Base-by-base conservation (phyloP, 2,113 vertebrate genomes). In the Protomyctophum bolini region DNA sequence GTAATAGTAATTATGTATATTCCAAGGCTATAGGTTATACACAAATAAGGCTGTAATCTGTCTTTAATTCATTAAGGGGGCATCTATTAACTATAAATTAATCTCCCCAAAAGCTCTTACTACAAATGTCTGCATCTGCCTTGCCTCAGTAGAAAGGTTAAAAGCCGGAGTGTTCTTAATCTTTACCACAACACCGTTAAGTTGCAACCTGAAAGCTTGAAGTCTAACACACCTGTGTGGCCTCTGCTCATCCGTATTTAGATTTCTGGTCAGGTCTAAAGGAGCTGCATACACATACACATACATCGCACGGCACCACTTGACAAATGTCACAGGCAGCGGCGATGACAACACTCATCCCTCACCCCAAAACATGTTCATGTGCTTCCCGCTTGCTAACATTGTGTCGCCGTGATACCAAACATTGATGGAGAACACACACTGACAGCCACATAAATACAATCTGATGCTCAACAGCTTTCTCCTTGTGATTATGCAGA, bases 401-500 rank as follows among this genome's bases (percentile, higher is more conserved):
- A 58, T 82, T 70, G 60, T 81, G 69, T 83, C 28, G 65, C 75
- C 64, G 58, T 72, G 69, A 85, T 76, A 80, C 72, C 73, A 84
- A 83, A 81, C 68, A 28, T 70, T 78, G 83, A 82, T 79, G 60
- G 67, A 86, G 48, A 10, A 69, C 73, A 60, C 66, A 15, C 0
- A 14, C 52, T 70, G 74, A 75, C 72, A 76, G 69, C 15, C 11
- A 2, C 73, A 87, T 81, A 80, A 84, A 83, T 71, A 79, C 76
- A 73, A 58, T 80, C 59, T 41, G 78, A 87, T 73, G 59, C 68
- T 2, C 6, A 80, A 54, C 60, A 45, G 69, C 78, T 68, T 81
- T 81, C 77, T 69, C 57, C 57, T 29, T 47, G 7, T 73, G 74
- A 79, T 87, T 75, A 85, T 84, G 77, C 81, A 86, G 83, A 87